Conservation (phyloP, 2,888 invertebrate species). For the Watsonalla binaria region DNA sequence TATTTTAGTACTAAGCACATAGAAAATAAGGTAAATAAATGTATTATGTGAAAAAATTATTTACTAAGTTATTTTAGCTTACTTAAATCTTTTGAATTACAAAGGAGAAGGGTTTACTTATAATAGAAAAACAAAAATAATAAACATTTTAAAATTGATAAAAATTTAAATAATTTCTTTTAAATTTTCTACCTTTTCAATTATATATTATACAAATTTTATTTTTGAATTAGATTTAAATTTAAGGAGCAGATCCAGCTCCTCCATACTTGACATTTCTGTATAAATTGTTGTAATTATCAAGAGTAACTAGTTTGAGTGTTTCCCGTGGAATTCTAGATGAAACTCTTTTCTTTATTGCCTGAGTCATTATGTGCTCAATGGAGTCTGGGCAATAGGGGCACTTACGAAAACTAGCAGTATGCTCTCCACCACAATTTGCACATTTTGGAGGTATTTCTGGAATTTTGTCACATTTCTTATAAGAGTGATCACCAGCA, state of each 20-base stretch:
- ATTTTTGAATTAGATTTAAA: neutral
- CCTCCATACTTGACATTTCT: neutral
- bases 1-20: neutral
- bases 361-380: constrained; percentile 15
- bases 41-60: neutral
- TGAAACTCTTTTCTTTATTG: constrained; percentile 3
- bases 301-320: constrained; percentile 6
- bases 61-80: neutral
- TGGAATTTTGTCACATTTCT: constrained; percentile 37
- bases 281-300: constrained; percentile 5
- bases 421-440: constrained; percentile 48
- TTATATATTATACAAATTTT: neutral
- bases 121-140: too few species aligned
- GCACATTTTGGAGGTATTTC: constrained; percentile 45
- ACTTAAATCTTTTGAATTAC: too few species aligned
- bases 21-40: constrained; percentile 4
- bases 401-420: constrained; percentile 49
- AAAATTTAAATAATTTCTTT: too few species aligned
- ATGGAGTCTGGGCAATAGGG: constrained; percentile 27
- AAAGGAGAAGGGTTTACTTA: too few species aligned
- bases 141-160: too few species aligned
- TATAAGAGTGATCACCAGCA: constrained; percentile 47
- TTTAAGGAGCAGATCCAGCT: neutral
- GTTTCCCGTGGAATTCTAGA: neutral
- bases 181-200: too few species aligned